Evolutionary conservation across 2,888 invertebrate genomes (phyloP), one percentile per base, ranked within the genome.

Genomic region (Ochlodes sylvanus): DNA sequence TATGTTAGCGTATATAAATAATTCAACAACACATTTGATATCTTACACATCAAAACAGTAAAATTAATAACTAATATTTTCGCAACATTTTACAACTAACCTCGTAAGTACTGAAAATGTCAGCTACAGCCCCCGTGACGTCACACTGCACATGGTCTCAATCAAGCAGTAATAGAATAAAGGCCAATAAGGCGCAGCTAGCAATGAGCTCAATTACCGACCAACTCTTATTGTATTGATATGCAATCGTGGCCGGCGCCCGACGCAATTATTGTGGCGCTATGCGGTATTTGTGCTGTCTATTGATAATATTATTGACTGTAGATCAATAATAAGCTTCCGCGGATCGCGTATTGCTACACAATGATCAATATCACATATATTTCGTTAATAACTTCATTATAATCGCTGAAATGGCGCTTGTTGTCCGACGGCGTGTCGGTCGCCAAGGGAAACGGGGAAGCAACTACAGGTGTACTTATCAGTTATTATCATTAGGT

Each of bases 201-300:
- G 74, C 88, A 88, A 87, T 87, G 82, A 81, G 86, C 81, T 85
- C 91, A 89, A 89, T 92, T 88, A 91, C 84, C 76, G 73, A 84
- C 80, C 75, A 77, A 80, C 61, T 69, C 71, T 73, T 76, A 77
- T 79, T 77, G 79, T 86, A 90, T 90, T 88, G 88, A 89, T 86
- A 90, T 88, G 88, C 88, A 88, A 89, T 89, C 81, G 81, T 73
- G 71, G 73, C 73, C 79, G 89, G 88, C 90, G 89, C 89, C 90
- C 77, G 77, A 73, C 76, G 79, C 87, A 89, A 87, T 89, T 87
- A 79, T 71, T 66, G 68, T 72, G 81, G 81, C 81, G 83, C 79
- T 82, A 72, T 70, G 69, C 60, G 41, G 42, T 63, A 68, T 67
- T 67, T 61, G 61, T 61, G 55, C 34, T n/a, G 42, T 67, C 61